phyloP scores from a whole-genome alignment of 2,797 vertebrate species.

The Menidia menidia region DNA sequence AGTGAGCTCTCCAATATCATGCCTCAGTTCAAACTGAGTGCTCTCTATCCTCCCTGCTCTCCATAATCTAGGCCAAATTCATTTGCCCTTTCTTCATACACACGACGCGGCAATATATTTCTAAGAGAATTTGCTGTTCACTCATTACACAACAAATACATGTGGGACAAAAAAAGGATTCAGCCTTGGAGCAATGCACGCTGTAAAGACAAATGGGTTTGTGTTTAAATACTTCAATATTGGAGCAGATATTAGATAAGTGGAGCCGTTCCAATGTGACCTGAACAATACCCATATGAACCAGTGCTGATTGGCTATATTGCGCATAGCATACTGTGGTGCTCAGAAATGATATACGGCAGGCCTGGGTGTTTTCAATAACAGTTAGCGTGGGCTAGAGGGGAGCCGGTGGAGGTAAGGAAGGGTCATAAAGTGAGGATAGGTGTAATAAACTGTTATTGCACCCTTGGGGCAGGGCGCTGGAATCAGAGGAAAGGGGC shows the following conservation, averaged over 20 bases:
- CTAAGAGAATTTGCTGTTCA: conserved; percentile 55
- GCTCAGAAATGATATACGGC: conserved; percentile 81
- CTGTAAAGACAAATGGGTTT: conserved; percentile 72
- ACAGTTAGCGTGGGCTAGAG: conserved; percentile 80
- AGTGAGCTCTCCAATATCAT: neutral
- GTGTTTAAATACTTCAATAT: conserved; percentile 70
- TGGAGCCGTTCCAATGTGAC: conserved; percentile 62
- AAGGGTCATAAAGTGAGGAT: conserved; percentile 79
- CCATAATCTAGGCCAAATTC: conserved; percentile 48
- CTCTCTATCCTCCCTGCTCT: conserved; percentile 17
- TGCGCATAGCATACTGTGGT: conserved; percentile 67
- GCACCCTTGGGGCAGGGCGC: conserved; percentile 77
- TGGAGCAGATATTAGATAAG: conserved; percentile 72
- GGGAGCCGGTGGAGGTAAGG: conserved; percentile 48
- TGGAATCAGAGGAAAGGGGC: conserved; percentile 75
- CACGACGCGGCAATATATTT: conserved; percentile 42
- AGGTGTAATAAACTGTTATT: conserved; percentile 87
- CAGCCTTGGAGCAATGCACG: conserved; percentile 48
- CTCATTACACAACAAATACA: conserved; percentile 54
- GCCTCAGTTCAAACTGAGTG: conserved; percentile 5
- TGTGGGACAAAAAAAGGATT: conserved; percentile 24
- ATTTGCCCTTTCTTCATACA: conserved; percentile 24
- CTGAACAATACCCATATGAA: conserved; percentile 47
- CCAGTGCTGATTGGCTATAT: conserved; percentile 66
- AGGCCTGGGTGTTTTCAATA: conserved; percentile 84